Evolutionary conservation across 2,113 vertebrate genomes (phyloP).

Genomic region (Gymnarchus niloticus): DNA sequence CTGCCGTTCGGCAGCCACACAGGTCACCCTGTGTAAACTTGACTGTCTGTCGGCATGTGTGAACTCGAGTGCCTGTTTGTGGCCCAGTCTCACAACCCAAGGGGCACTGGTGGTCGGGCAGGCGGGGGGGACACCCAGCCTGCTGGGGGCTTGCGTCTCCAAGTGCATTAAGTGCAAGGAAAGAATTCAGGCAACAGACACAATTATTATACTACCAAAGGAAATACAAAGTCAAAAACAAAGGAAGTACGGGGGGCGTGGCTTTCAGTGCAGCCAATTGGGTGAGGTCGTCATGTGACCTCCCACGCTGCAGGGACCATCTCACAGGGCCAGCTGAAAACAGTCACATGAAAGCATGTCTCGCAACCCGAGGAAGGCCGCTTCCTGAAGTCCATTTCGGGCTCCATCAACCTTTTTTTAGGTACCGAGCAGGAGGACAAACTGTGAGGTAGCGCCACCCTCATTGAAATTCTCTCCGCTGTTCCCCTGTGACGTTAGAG

Average conservation of each 20-base stretch:
- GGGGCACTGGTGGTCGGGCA: neutral
- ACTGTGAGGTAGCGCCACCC: slow-evolving; percentile 25
- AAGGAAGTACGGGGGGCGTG: neutral
- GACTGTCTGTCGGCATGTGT: neutral
- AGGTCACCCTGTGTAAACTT: neutral
- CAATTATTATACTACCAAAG: neutral
- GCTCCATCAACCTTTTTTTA: neutral
- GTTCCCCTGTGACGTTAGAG: slow-evolving; percentile 27
- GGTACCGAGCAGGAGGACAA: neutral
- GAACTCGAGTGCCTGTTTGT: neutral
- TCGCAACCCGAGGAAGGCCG: neutral
- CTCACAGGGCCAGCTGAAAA: neutral
- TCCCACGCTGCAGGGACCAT: neutral
- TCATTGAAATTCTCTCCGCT: slow-evolving; percentile 24
- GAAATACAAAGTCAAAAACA: neutral
- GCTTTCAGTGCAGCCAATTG: neutral
- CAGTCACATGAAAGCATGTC: neutral
- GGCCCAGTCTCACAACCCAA: neutral
- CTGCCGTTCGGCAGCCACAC: neutral
- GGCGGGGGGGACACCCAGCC: neutral
- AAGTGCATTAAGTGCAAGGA: too few species aligned
- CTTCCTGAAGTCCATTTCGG: neutral
- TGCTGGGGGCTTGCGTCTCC: neutral
- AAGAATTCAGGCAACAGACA: neutral
- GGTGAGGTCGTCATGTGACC: neutral